These are phyloP conservation scores for Australoheros facetus DNA, from an alignment of 2,797 vertebrate species.

Conservation along the genomic window DNA sequence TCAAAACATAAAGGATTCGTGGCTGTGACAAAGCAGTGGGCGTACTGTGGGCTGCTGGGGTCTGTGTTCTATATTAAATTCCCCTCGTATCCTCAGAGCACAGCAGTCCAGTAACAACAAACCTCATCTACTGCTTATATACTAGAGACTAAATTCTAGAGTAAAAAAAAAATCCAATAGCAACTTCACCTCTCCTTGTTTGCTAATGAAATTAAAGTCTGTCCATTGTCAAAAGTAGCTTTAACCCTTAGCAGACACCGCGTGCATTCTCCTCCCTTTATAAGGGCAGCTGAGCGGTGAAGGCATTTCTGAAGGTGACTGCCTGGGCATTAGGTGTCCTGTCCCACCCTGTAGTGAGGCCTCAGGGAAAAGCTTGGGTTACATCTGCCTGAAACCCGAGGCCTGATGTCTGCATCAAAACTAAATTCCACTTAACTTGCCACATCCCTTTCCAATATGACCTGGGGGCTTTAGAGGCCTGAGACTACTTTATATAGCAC, in stretches of 20 bases:
- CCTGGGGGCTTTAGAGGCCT: conserved; percentile 62
- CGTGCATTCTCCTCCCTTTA: conserved; percentile 35
- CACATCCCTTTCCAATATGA: conserved; percentile 76
- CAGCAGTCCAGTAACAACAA: not conserved
- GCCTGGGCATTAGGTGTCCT: conserved; percentile 63
- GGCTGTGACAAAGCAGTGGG: conserved; percentile 31
- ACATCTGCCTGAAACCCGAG: conserved; percentile 77
- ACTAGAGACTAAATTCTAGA: not conserved
- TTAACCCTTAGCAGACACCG: conserved; percentile 8
- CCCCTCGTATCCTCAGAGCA: conserved; percentile 15
- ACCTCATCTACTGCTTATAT: conserved; percentile 1
- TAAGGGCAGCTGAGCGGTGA: conserved; percentile 60
- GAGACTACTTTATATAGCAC: conserved; percentile 78
- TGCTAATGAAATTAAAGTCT: conserved; percentile 40
- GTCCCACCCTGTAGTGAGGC: conserved; percentile 55
- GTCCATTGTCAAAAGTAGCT: conserved; percentile 7
- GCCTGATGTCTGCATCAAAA: conserved; percentile 80
- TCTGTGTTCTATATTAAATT: conserved; percentile 31
- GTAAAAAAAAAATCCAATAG: not conserved
- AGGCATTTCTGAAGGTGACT: conserved; percentile 73
- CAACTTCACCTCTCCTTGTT: conserved; percentile 28
- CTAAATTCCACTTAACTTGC: conserved; percentile 84
- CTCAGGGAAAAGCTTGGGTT: conserved; percentile 66
- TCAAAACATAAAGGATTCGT: conserved; percentile 23
- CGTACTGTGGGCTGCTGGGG: conserved; percentile 5